Percentiles rank a stretch among this genome's conserved stretches.
phyloP scores from a whole-genome alignment of 2,797 vertebrate species.

The Aldrovandia affinis region DNA sequence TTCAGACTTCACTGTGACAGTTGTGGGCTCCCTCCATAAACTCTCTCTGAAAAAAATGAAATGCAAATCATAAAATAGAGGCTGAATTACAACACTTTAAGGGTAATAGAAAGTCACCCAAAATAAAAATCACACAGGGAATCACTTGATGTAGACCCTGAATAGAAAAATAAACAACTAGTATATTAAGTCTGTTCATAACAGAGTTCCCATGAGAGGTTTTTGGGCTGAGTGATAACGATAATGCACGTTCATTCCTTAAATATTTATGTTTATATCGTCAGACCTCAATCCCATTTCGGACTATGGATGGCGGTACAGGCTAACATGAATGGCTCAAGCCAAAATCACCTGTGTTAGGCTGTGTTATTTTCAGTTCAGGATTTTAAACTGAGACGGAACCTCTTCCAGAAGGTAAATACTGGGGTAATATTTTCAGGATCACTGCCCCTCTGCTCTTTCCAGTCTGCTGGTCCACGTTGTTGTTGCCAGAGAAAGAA shows the following conservation, averaged over 20 bases:
- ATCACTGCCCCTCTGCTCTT: background rate
- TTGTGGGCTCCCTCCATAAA: too few relatives aligned
- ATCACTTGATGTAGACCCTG: too few relatives aligned
- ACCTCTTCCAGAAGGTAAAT: background rate
- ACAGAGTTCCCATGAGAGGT: background rate
- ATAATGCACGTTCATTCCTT: background rate
- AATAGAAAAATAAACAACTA: too few relatives aligned
- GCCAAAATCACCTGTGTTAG: background rate
- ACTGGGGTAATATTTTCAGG: background rate
- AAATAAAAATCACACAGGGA: too few relatives aligned
- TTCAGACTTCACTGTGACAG: too few relatives aligned
- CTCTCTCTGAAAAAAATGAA: too few relatives aligned
- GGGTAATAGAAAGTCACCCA: background rate
- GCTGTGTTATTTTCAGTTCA: conserved; percentile 1
- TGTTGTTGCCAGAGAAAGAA: background rate
- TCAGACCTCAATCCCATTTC: background rate
- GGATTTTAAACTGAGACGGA: background rate
- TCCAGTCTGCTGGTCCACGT: conserved; percentile 1
- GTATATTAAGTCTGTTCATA: background rate
- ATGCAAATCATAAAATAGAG: background rate
- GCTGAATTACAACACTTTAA: background rate
- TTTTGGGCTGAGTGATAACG: background rate
- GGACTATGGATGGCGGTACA: background rate
- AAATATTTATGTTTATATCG: background rate
- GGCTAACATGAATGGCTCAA: background rate